Percentiles rank a stretch among this genome's conserved stretches.
These are phyloP conservation scores for Drosophila rubida DNA, from an alignment of 2,888 invertebrate genomes.

Conservation along the genomic window DNA sequence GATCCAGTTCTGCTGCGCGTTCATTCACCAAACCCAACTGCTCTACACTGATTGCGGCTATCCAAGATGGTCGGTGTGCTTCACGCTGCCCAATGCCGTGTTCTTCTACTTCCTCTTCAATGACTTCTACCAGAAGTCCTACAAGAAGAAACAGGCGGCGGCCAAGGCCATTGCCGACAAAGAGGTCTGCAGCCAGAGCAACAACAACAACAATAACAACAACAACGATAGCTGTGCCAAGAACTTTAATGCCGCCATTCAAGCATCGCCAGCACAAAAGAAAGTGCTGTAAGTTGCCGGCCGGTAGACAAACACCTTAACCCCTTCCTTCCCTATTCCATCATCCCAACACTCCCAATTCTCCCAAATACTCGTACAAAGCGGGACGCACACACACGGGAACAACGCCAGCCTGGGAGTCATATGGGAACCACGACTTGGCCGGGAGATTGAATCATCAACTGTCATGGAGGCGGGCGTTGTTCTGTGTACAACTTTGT, in stretches of 20 bases:
- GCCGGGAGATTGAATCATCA: slow-evolving; percentile 1
- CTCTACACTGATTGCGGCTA: slow-evolving; percentile 95
- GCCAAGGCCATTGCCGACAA: slow-evolving; percentile 65
- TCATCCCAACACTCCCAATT: not conserved
- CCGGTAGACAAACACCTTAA: not conserved
- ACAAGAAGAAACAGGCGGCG: slow-evolving; percentile 84
- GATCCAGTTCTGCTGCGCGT: slow-evolving; percentile 95
- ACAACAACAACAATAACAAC: slow-evolving; percentile 71
- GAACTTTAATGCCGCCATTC: slow-evolving; percentile 68
- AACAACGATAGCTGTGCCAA: slow-evolving; percentile 77
- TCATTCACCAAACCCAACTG: slow-evolving; percentile 93
- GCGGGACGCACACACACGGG: slow-evolving; percentile 38
- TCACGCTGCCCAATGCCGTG: slow-evolving; percentile 95
- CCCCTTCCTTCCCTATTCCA: slow-evolving; percentile 1
- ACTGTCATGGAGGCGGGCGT: slow-evolving; percentile 29
- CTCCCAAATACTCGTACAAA: slow-evolving; percentile 62
- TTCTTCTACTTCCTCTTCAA: slow-evolving; percentile 97
- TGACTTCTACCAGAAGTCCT: slow-evolving; percentile 95
- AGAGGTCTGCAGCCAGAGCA: slow-evolving; percentile 18
- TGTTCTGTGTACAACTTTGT: slow-evolving; percentile 76
- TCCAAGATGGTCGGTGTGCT: slow-evolving; percentile 92
- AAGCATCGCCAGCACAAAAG: slow-evolving; percentile 40
- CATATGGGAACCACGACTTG: not conserved
- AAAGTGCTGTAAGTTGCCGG: slow-evolving; percentile 61
- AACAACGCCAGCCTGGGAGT: slow-evolving; percentile 14